Percentiles rank a stretch among this genome's conserved stretches.
phyloP scores from a whole-genome alignment of 2,888 invertebrate species.

The Pseudococcus viburni region DNA sequence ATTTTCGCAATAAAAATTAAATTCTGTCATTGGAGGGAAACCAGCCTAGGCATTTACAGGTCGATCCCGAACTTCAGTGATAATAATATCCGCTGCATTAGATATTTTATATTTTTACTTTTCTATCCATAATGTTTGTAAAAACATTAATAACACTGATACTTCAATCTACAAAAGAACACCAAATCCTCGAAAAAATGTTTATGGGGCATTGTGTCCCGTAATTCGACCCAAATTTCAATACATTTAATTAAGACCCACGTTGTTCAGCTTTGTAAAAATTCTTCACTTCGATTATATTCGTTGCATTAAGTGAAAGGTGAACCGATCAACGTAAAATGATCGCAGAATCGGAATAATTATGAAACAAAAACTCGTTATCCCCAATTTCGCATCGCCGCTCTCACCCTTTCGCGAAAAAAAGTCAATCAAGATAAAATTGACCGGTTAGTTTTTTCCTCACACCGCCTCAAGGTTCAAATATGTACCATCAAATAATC shows the following conservation, averaged over 20 bases:
- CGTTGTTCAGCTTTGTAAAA: background rate
- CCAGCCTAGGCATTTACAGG: too few relatives aligned
- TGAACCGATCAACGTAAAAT: background rate
- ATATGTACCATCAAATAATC: background rate
- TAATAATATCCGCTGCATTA: too few relatives aligned
- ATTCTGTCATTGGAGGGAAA: too few relatives aligned
- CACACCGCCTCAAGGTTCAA: background rate
- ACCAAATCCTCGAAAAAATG: too few relatives aligned
- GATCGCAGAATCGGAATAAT: background rate
- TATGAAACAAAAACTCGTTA: background rate
- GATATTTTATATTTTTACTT: too few relatives aligned
- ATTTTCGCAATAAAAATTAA: too few relatives aligned
- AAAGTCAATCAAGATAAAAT: conserved; percentile 1
- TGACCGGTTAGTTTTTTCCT: background rate
- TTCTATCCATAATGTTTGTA: too few relatives aligned
- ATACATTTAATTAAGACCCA: background rate
- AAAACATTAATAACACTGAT: too few relatives aligned
- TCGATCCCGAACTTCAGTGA: too few relatives aligned
- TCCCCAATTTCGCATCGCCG: background rate
- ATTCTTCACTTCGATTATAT: background rate
- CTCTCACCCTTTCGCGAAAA: background rate
- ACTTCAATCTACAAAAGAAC: too few relatives aligned
- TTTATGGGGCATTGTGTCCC: background rate
- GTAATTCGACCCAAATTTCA: background rate
- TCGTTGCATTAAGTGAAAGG: background rate